These are phyloP conservation scores for Loriculus beryllinus DNA, from an alignment of 2,797 vertebrate species.

Conservation along the genomic window DNA sequence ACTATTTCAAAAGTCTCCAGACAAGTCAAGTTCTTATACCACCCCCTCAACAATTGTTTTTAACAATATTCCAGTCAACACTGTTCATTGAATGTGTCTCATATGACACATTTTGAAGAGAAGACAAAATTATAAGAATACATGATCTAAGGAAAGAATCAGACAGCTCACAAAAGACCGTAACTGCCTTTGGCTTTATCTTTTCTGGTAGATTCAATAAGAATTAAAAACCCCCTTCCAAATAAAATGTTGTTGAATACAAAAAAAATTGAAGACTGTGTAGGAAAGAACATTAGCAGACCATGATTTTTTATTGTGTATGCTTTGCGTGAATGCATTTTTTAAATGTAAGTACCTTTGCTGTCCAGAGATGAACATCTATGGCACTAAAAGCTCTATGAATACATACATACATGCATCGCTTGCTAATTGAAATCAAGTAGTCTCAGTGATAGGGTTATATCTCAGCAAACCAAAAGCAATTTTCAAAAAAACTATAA, in stretches of 20 bases:
- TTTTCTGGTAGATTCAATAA: background rate
- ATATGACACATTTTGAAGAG: background rate
- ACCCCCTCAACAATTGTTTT: background rate
- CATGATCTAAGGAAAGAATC: background rate
- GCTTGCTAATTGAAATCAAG: background rate
- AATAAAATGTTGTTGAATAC: background rate
- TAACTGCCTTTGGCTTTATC: background rate
- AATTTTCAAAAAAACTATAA: background rate
- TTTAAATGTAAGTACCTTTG: background rate
- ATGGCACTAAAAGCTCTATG: background rate
- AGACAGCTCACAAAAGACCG: background rate
- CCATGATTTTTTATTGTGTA: background rate
- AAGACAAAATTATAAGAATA: background rate
- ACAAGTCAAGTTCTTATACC: background rate
- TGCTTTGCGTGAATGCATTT: background rate
- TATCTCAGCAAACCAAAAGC: background rate
- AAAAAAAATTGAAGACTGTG: background rate
- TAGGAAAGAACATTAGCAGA: background rate
- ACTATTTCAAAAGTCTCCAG: background rate
- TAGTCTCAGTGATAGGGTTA: background rate
- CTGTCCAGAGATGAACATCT: background rate
- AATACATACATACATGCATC: background rate
- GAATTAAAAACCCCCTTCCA: background rate
- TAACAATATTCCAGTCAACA: background rate
- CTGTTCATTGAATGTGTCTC: background rate